Evolutionary conservation across 2,113 vertebrate species (phyloP).

Genomic region (Phrynocephalus versicolor): DNA sequence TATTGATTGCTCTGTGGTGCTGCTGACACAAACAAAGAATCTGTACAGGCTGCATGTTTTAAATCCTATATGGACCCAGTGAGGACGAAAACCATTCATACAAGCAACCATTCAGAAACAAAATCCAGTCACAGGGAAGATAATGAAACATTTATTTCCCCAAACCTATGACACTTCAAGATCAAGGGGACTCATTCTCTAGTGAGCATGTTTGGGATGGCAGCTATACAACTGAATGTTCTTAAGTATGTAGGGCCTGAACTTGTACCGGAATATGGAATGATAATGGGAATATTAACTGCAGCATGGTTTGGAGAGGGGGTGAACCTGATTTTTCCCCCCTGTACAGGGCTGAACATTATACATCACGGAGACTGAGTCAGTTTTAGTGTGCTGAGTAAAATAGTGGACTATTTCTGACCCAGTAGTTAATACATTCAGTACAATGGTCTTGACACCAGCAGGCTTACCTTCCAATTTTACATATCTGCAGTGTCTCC

Average conservation of each 20-base stretch:
- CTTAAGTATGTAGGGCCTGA: neutral
- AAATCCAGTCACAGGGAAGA: neutral
- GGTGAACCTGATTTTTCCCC: neutral
- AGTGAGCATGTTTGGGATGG: neutral
- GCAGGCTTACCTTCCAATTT: too few species aligned
- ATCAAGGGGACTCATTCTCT: too few species aligned
- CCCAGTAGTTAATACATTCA: neutral
- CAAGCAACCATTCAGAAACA: neutral
- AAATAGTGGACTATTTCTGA: neutral
- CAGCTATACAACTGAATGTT: neutral
- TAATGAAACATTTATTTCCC: neutral
- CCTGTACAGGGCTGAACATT: neutral
- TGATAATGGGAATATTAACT: neutral
- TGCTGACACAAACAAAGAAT: too few species aligned
- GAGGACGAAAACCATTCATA: neutral
- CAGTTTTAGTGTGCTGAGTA: neutral
- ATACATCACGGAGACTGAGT: neutral
- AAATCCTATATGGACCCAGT: neutral
- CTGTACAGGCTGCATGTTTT: too few species aligned
- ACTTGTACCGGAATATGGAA: neutral
- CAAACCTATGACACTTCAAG: too few species aligned
- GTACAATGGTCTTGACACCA: neutral
- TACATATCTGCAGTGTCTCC: too few species aligned
- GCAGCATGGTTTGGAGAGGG: neutral
- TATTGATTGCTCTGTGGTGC: too few species aligned